Evolutionary conservation across 2,797 vertebrate species (phyloP), one percentile per base, ranked within the genome.

Genomic region (Apogon hyalosoma): DNA sequence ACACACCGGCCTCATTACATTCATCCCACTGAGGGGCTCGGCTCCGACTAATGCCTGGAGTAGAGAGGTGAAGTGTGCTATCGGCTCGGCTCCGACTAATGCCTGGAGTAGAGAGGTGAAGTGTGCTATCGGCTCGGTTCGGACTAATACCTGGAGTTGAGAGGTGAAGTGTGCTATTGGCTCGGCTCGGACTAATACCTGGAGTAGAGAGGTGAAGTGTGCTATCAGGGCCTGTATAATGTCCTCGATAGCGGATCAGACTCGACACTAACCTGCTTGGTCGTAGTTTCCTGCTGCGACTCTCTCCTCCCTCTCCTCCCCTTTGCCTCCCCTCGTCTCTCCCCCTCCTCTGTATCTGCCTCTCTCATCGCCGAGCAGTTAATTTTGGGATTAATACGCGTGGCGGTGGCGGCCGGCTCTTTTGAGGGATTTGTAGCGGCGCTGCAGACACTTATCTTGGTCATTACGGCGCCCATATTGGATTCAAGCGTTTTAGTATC

Each of bases 391-490:
- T 94, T 94, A 93, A 91, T 91, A 84, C 86, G 82, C 66, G 21
- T 24, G 21, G 21, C 21, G 21, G 21, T 24, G 4, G 90, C 63
- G 86, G 82, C 87, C 73, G 92, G 87, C 91, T 92, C 93, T 91
- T 94, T 94, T 91, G 92, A 93, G 94, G 94, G 77, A 95, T 95
- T 95, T 94, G 94, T 93, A 90, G 92, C 86, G 66, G 91, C 87
- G 92, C 92, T 83, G 93, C 91, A 90, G 92, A 91, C 93, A 90
- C 93, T 94, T 95, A 95, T 94, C 93, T 93, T 87, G 91, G 92
- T 94, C 93, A 94, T 94, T 94, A 95, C 90, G 92, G 92, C 79
- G 81, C 78, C 92, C 92, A 93, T 93, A 94, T 94, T 94, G 93
- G 93, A 93, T 93, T 91, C 83, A 86, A 92, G 92, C 91, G 77